phyloP scores from a whole-genome alignment of 1,140 invertebrate species.

The Papilio polyxenes region DNA sequence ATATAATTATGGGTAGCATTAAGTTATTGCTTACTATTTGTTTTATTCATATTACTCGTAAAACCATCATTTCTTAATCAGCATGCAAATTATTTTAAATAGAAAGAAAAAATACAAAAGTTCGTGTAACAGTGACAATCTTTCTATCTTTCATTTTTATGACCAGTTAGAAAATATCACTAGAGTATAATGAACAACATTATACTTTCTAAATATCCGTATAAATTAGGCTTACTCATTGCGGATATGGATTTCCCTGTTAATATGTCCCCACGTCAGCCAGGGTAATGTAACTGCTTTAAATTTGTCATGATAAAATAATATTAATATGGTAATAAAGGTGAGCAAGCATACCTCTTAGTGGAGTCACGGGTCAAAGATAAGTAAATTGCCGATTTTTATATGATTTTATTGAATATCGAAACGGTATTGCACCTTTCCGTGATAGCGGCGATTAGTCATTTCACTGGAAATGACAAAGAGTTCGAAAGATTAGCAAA shows the following conservation, averaged over 20 bases:
- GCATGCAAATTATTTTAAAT: too few relatives aligned
- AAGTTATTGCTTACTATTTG: too few relatives aligned
- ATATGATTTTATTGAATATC: background rate
- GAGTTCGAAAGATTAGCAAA: background rate
- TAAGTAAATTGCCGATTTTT: constrained; percentile 25
- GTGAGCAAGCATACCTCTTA: constrained; percentile 24
- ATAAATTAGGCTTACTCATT: background rate
- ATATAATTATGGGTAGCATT: too few relatives aligned
- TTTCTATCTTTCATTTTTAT: background rate
- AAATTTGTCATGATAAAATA: constrained; percentile 15
- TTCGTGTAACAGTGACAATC: background rate
- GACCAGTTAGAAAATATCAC: background rate
- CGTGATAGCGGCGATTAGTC: constrained; percentile 14
- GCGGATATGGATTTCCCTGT: background rate
- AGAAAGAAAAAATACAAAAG: background rate
- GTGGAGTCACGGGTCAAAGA: constrained; percentile 21
- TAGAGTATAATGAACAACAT: background rate
- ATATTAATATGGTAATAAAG: constrained; percentile 23
- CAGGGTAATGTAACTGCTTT: background rate
- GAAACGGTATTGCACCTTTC: constrained; percentile 16
- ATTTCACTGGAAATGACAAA: constrained; percentile 19
- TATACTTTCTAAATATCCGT: background rate
- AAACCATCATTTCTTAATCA: too few relatives aligned
- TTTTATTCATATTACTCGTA: too few relatives aligned
- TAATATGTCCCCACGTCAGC: background rate